Evolutionary conservation across 2,113 vertebrate species (phyloP).

Genomic region (Cephalopterus ornatus): DNA sequence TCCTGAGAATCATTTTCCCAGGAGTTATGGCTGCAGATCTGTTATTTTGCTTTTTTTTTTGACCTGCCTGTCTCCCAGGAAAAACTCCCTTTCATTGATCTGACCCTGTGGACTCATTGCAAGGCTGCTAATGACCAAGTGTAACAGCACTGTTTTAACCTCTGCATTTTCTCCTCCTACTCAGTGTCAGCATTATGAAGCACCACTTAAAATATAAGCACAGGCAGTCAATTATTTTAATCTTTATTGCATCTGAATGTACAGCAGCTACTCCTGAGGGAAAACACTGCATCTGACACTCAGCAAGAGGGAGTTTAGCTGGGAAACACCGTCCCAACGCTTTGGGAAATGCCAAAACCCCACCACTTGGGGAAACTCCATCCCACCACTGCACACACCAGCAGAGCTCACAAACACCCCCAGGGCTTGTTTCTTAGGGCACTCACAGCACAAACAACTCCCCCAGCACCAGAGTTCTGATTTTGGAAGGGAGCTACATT

Average conservation of each 20-base stretch:
- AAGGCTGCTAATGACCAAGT: not conserved
- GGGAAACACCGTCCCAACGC: not conserved
- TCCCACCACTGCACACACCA: not conserved
- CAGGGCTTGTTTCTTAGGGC: not conserved
- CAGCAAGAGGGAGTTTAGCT: not conserved
- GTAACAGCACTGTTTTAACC: conserved; percentile 1
- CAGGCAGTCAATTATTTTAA: conserved; percentile 2
- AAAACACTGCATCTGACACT: not conserved
- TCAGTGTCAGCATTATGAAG: conserved; percentile 7
- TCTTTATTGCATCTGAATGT: not conserved
- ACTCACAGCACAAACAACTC: not conserved
- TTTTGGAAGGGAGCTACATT: not conserved
- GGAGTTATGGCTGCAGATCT: not conserved
- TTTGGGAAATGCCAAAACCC: not conserved
- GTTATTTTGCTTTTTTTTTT: not conserved
- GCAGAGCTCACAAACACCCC: not conserved
- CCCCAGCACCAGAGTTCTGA: not conserved
- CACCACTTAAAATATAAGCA: conserved; percentile 14
- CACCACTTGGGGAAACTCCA: not conserved
- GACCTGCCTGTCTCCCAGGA: not conserved
- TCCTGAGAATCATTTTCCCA: not conserved
- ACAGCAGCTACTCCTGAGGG: not conserved
- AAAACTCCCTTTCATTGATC: conserved; percentile 3
- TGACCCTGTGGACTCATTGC: not conserved
- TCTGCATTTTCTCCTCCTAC: not conserved